Percentiles rank a stretch among this genome's conserved stretches.
phyloP scores from a whole-genome alignment of 2,888 invertebrate genomes.

The Ochropleura plecta region DNA sequence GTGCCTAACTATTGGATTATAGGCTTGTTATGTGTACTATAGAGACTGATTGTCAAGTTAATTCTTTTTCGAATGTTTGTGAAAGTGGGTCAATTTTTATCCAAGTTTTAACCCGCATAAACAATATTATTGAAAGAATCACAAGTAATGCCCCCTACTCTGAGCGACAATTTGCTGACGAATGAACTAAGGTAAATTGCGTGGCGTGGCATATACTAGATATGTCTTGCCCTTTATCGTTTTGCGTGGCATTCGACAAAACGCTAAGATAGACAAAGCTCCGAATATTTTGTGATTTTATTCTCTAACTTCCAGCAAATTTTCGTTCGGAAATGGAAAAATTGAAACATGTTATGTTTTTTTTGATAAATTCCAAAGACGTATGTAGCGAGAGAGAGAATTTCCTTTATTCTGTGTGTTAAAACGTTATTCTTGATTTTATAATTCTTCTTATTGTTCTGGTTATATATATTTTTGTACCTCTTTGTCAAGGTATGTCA shows the following conservation, averaged over 20 bases:
- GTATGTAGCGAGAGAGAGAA: conserved; percentile 37
- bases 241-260: conserved; percentile 61
- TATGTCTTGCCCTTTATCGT: conserved; percentile 55
- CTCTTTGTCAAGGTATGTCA: not conserved
- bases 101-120: too few species aligned
- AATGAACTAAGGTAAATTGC: not conserved
- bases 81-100: too few species aligned
- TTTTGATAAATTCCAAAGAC: conserved; percentile 51
- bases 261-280: conserved; percentile 64
- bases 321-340: conserved; percentile 37
- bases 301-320: conserved; percentile 53
- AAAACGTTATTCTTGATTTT: not conserved
- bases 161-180: too few species aligned
- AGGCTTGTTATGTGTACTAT: too few species aligned
- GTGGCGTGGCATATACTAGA: conserved; percentile 37
- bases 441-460: not conserved
- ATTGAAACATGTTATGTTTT: conserved; percentile 54
- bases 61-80: too few species aligned
- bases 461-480: not conserved
- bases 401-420: conserved; percentile 29
- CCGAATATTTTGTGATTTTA: conserved; percentile 63
- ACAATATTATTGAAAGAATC: too few species aligned
- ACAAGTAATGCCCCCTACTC: too few species aligned
- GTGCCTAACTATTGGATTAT: too few species aligned
- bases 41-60: too few species aligned